phyloP scores from a whole-genome alignment of 2,888 invertebrate genomes.

The Penaeus monodon region DNA sequence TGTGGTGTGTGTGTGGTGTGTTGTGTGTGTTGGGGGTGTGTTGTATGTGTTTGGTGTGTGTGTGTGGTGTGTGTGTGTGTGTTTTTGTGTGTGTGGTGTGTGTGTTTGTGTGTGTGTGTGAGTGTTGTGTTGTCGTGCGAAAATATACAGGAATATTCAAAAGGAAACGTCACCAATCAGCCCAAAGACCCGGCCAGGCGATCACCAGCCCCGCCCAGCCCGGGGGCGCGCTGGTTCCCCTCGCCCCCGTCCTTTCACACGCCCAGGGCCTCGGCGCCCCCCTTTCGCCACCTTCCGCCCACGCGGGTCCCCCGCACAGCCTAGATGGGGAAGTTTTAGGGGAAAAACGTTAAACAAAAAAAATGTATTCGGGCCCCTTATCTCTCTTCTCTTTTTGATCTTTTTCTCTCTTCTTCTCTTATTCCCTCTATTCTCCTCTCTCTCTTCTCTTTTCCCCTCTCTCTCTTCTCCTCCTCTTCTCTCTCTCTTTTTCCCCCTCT shows the following conservation, averaged over 20 bases:
- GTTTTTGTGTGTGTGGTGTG: not conserved
- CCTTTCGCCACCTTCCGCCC: constrained; percentile 78
- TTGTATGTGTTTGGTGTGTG: constrained; percentile 4
- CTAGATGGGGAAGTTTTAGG: constrained; percentile 70
- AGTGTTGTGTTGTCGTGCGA: not conserved
- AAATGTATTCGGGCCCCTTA: not conserved
- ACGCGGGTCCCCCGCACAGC: constrained; percentile 78
- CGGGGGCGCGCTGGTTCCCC: constrained; percentile 78
- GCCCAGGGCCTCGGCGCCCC: constrained; percentile 72
- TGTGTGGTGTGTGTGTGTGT: constrained; percentile 67
- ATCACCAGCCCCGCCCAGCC: constrained; percentile 78
- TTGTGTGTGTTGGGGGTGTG: no score
- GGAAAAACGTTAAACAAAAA: not conserved
- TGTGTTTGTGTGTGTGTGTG: constrained; percentile 8
- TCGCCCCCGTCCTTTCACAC: constrained; percentile 79
- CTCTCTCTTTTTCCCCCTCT: no score
- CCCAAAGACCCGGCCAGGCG: not conserved
- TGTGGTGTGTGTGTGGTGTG: constrained; percentile 4
- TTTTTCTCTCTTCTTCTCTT: no score
- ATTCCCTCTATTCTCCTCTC: no score
- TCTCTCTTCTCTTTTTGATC: not conserved
- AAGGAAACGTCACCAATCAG: no score
- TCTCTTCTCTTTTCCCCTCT: no score
- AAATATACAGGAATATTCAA: not conserved
- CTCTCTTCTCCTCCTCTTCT: no score